Conservation (phyloP, 2,797 vertebrate species). For the Micrastur ruficollis region DNA sequence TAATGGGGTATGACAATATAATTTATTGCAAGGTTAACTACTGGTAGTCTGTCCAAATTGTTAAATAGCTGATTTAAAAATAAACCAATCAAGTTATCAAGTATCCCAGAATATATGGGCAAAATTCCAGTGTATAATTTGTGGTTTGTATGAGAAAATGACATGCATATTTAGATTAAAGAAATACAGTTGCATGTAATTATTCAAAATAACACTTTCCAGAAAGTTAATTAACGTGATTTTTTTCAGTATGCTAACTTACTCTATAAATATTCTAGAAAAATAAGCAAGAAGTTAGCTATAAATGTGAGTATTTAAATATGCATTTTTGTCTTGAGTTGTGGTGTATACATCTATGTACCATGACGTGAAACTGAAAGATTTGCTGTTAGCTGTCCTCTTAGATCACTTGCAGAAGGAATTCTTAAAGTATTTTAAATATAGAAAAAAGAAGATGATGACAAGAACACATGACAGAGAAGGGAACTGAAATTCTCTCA, state of each 20-base stretch:
- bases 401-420: not conserved
- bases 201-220: not conserved
- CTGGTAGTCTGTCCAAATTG: not conserved
- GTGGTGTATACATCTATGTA: not conserved
- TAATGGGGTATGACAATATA: not conserved
- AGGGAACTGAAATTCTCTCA: conserved; percentile 46
- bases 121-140: not conserved
- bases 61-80: conserved; percentile 8
- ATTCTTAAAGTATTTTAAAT: conserved; percentile 34
- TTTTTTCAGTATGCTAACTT: not conserved
- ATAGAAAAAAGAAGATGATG: not conserved
- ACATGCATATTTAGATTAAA: not conserved
- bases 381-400: not conserved
- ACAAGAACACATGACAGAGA: conserved; percentile 7
- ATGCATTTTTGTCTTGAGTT: not conserved
- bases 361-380: not conserved
- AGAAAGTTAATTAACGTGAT: not conserved
- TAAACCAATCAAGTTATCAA: not conserved
- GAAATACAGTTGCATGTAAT: not conserved
- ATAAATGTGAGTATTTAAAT: not conserved
- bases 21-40: conserved; percentile 14
- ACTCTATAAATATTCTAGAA: not conserved
- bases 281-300: not conserved
- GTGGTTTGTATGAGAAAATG: not conserved
- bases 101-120: not conserved